These are phyloP conservation scores for Archilochus colubris DNA, from an alignment of 2,113 vertebrate genomes.

Conservation along the genomic window DNA sequence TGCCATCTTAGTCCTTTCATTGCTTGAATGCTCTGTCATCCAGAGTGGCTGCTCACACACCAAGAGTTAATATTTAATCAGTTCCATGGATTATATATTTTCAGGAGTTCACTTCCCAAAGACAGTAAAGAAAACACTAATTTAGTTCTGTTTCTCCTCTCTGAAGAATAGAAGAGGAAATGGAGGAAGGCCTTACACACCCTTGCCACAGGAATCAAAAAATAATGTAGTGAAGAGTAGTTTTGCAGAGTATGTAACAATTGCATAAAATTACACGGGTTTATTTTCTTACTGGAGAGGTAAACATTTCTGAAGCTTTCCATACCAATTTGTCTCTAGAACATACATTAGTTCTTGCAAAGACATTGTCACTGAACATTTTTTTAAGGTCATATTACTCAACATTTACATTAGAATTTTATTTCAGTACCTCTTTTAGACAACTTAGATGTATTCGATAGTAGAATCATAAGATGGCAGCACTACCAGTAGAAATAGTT, in stretches of 20 bases:
- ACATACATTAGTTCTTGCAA: background rate
- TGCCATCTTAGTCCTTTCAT: background rate
- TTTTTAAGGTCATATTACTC: background rate
- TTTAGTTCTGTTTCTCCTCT: background rate
- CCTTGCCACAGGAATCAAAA: background rate
- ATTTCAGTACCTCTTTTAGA: background rate
- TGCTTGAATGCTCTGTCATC: background rate
- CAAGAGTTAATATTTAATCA: background rate
- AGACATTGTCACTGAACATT: background rate
- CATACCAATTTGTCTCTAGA: background rate
- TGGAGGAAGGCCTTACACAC: background rate
- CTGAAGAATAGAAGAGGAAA: background rate
- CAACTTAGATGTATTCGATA: background rate
- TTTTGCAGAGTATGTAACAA: background rate
- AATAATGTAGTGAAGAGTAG: background rate
- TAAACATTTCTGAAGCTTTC: background rate
- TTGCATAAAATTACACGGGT: background rate
- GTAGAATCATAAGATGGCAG: background rate
- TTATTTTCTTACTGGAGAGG: background rate
- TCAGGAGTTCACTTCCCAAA: background rate
- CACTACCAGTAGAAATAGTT: background rate
- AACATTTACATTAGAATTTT: background rate
- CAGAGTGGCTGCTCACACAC: fast-evolving
- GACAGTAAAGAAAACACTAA: background rate
- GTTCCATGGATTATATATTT: background rate